Base-by-base conservation (phyloP, 2,888 invertebrate genomes). In the Chrysodeixis includens region DNA sequence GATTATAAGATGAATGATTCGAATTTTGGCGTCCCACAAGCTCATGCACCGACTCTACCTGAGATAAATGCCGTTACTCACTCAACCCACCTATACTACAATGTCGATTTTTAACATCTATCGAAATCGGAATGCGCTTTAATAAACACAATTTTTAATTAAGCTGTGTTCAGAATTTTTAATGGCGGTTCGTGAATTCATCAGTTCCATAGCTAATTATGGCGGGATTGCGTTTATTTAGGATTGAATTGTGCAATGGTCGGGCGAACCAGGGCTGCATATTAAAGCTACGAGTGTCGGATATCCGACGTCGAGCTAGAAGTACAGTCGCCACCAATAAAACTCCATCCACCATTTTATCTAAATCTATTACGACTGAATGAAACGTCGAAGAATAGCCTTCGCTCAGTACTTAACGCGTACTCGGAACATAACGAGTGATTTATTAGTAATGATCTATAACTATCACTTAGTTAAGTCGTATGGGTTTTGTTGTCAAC, bases 1-100 rank as follows among this genome's bases (percentile, higher is more conserved):
- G 94, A 93, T 93, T 92, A 91, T 87, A 94, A 94, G 94, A 95
- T 93, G 92, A 94, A 95, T 95, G 93, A 90, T 92, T 90, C 87
- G 84, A 88, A 91, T 89, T 90, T 92, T 80, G 89, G 87, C 88
- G 87, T 90, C 89, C 87, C 85, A 86, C 88, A 78, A 79, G 52
- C 71, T 51, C 63, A 32, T 58, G 59, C 71, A 54, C 65, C 62
- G 64, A 78, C 78, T 83, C 89, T 90, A 93, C 91, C 92, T 91
- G 90, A 85, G 87, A 88, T 89, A 85, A 86, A 84, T 85, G 79
- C 69, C 76, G 83, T 83, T 85, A 85, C 81, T 77, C 82, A 81
- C 75, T 74, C 75, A 69, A 30, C 53, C 58, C 61, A 75, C 72
- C 64, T 63, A 75, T 68, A 74, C 76, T 61, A 71, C 71, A 62